Percentiles rank a stretch among this genome's conserved stretches.
Evolutionary conservation across 2,113 vertebrate species (phyloP).

Genomic region (Phrynosoma blainvillii): DNA sequence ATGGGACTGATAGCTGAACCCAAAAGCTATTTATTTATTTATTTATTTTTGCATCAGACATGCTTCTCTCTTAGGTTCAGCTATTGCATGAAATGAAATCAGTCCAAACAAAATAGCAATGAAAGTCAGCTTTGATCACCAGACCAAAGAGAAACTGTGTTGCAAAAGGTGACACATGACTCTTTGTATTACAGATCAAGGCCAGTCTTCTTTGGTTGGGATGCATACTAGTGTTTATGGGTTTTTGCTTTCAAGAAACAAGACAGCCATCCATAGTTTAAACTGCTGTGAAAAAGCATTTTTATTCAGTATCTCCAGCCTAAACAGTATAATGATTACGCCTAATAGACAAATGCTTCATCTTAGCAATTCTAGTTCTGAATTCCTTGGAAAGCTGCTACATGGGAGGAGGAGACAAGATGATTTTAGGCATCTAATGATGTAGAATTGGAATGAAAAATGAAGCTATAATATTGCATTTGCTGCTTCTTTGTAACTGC

Average conservation of each 20-base stretch:
- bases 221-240: neutral
- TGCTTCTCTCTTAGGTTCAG: constrained; percentile 27
- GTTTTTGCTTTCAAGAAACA: constrained; percentile 37
- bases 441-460: neutral
- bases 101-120: constrained; percentile 45
- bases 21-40: neutral
- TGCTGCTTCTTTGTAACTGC: neutral
- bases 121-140: constrained; percentile 50
- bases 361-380: neutral
- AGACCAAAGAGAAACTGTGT: constrained; percentile 47
- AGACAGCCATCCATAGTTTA: constrained; percentile 25
- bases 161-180: constrained; percentile 44
- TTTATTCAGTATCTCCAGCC: constrained; percentile 4
- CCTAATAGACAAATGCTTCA: constrained; percentile 21
- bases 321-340: neutral
- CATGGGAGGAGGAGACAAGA: neutral
- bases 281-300: constrained; percentile 34
- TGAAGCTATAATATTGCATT: neutral
- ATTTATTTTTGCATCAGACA: accelerated
- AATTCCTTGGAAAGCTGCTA: neutral
- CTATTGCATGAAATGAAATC: constrained; percentile 28
- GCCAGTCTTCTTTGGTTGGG: constrained; percentile 25
- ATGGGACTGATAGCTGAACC: constrained; percentile 22
- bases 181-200: constrained; percentile 51
- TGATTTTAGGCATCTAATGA: neutral